Evolutionary conservation across 2,888 invertebrate species (phyloP).

Genomic region (Bursaphelenchus okinawaensis): DNA sequence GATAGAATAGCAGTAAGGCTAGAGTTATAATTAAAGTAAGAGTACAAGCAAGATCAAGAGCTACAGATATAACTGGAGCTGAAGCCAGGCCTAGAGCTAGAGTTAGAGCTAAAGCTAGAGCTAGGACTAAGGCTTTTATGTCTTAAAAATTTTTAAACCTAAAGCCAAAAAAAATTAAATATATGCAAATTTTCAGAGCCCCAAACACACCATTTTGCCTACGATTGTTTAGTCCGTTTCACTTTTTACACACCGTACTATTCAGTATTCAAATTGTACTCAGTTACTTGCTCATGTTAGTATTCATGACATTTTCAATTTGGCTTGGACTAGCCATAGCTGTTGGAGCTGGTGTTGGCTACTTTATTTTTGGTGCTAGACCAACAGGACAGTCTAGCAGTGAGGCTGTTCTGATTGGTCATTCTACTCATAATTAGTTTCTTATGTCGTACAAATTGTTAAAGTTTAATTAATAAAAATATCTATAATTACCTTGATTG

Average conservation of each 20-base stretch:
- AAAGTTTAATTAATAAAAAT: background rate
- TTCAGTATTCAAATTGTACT: conserved; percentile 45
- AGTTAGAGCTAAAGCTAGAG: no score
- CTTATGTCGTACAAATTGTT: background rate
- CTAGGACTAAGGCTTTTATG: no score
- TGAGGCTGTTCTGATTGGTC: background rate
- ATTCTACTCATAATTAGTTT: background rate
- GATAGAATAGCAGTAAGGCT: no score
- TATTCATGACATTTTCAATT: conserved; percentile 55
- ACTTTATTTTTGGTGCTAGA: conserved; percentile 41
- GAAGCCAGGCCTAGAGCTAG: no score
- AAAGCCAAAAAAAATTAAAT: background rate
- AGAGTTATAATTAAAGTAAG: no score
- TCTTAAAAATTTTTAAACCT: background rate
- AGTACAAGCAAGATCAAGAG: no score
- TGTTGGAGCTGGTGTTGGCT: conserved; percentile 42
- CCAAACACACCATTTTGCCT: background rate
- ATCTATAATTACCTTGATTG: no score
- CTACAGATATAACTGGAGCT: no score
- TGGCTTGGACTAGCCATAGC: conserved; percentile 47
- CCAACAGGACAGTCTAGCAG: background rate
- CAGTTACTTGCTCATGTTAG: conserved; percentile 50
- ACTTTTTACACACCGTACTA: conserved; percentile 43
- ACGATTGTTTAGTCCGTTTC: conserved; percentile 12
- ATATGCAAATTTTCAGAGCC: background rate